Evolutionary conservation across 2,888 invertebrate species (phyloP).

Genomic region (Erebia epiphron): DNA sequence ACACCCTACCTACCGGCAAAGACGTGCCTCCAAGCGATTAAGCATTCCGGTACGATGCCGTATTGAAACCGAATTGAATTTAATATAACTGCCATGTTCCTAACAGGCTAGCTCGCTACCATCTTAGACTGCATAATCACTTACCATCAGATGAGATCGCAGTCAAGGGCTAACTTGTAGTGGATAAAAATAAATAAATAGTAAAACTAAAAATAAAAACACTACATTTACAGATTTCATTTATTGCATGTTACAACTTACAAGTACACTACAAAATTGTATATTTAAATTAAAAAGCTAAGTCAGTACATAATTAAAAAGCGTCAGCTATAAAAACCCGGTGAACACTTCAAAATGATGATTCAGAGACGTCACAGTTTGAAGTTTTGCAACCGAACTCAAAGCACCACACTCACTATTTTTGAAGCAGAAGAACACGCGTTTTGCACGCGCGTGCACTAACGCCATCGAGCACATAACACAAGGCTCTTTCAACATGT

Average conservation of each 20-base stretch:
- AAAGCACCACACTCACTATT: slow-evolving; percentile 86
- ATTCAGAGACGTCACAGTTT: slow-evolving; percentile 90
- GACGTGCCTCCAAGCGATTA: too few species aligned
- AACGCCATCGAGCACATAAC: slow-evolving; percentile 98
- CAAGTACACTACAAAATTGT: not conserved
- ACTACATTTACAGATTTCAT: not conserved
- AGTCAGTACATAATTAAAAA: not conserved
- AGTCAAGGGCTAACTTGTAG: too few species aligned
- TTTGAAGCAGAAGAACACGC: slow-evolving; percentile 89
- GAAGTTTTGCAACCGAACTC: slow-evolving; percentile 88
- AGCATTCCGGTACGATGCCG: too few species aligned
- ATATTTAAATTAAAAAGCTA: not conserved
- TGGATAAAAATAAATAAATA: too few species aligned
- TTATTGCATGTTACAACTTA: not conserved
- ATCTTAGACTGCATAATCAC: too few species aligned
- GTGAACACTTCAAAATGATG: slow-evolving; percentile 96
- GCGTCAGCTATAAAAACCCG: slow-evolving; percentile 61
- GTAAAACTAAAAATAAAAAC: not conserved
- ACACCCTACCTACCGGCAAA: too few species aligned
- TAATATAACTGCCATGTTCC: too few species aligned
- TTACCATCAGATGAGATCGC: too few species aligned
- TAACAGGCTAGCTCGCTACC: too few species aligned
- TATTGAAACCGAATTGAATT: too few species aligned
- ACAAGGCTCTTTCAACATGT: slow-evolving; percentile 94
- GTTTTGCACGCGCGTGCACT: slow-evolving; percentile 92